Percentiles rank a stretch among this genome's conserved stretches.
Conservation (phyloP, 1,140 invertebrate species). For the Bacillus rossius region DNA sequence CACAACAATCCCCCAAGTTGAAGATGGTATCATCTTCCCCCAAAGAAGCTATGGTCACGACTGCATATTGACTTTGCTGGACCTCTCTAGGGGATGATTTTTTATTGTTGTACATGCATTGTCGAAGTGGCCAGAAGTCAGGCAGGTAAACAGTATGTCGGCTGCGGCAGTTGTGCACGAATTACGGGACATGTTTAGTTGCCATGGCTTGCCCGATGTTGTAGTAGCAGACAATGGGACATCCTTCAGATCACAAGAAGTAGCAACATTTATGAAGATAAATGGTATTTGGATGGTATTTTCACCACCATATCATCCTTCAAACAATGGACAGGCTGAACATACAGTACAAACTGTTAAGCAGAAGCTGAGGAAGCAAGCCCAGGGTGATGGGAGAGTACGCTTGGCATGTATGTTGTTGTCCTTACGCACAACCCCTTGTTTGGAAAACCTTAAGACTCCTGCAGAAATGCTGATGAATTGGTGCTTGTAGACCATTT, state of each 20-base stretch:
- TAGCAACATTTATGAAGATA: conserved; percentile 21
- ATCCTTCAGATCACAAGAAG: conserved; percentile 23
- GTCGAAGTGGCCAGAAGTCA: conserved; percentile 40
- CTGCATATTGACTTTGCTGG: conserved; percentile 32
- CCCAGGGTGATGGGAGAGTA: neutral
- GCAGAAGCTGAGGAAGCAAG: neutral
- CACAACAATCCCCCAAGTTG: conserved; percentile 21
- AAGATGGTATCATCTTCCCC: conserved; percentile 28
- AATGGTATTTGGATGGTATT: conserved; percentile 23
- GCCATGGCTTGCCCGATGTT: conserved; percentile 21
- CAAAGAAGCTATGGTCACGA: conserved; percentile 40
- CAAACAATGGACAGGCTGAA: conserved; percentile 34
- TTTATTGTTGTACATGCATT: conserved; percentile 30
- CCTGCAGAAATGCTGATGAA: conserved; percentile 4
- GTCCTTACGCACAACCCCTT: neutral
- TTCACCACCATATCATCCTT: conserved; percentile 18
- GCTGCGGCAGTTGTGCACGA: conserved; percentile 7
- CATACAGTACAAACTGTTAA: conserved; percentile 10
- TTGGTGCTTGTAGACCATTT: neutral
- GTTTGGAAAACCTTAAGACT: neutral
- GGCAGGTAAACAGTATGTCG: neutral
- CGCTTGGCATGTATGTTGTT: conserved; percentile 1
- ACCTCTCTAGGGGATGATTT: conserved; percentile 13
- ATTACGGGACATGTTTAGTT: conserved; percentile 22
- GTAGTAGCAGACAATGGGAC: conserved; percentile 29